phyloP scores from a whole-genome alignment of 2,888 invertebrate species.

The Bimastos eiseni region DNA sequence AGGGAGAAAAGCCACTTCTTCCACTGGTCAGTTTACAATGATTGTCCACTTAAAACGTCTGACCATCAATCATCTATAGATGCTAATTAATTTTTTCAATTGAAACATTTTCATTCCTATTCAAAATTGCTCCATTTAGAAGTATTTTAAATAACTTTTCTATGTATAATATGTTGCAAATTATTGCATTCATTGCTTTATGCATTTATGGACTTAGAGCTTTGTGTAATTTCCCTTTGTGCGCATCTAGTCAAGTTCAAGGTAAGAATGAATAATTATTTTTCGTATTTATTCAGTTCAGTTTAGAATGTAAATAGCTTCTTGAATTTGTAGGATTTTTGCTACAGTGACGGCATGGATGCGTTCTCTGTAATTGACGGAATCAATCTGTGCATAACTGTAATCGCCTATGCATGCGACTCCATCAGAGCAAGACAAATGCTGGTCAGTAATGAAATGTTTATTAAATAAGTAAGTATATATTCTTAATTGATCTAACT shows the following conservation, averaged over 20 bases:
- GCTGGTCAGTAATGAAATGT: constrained; percentile 58
- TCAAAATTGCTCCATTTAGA: not conserved
- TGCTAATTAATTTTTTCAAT: not conserved
- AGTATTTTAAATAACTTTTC: not conserved
- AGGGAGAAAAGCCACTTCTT: constrained; percentile 71
- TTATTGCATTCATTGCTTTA: not conserved
- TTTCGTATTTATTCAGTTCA: not conserved
- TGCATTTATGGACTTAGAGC: not conserved
- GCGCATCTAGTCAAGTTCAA: not conserved
- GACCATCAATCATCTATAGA: not conserved
- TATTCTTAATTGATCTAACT: no score
- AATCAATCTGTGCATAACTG: constrained; percentile 97
- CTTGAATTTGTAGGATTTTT: constrained; percentile 75
- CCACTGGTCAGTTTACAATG: constrained; percentile 53
- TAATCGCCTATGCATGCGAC: constrained; percentile 95
- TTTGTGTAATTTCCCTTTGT: not conserved
- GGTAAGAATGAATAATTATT: not conserved
- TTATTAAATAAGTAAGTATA: no score
- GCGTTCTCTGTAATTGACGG: constrained; percentile 95
- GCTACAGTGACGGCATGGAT: constrained; percentile 96
- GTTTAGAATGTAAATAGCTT: not conserved
- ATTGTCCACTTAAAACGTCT: not conserved
- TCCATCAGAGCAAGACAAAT: constrained; percentile 71
- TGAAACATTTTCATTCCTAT: not conserved
- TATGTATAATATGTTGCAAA: not conserved